Conservation (phyloP, 2,113 vertebrate genomes). For the Petromus typicus region DNA sequence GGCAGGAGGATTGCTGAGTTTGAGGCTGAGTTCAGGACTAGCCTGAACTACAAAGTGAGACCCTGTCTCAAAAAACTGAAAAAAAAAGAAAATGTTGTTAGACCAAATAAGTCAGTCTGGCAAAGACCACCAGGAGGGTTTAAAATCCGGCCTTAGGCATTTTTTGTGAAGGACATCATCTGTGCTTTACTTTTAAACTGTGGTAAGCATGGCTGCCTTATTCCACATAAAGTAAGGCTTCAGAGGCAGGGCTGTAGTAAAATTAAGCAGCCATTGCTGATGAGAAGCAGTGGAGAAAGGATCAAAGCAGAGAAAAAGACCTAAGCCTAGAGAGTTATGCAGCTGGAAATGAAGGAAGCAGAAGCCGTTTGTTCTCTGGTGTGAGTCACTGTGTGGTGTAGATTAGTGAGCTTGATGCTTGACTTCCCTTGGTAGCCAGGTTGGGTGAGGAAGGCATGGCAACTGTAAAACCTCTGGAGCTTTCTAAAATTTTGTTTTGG, state of each 20-base stretch:
- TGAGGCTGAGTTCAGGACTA: too few relatives aligned
- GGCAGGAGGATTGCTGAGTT: too few relatives aligned
- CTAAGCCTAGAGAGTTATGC: not conserved
- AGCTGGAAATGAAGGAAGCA: constrained; percentile 44
- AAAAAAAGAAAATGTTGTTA: not conserved
- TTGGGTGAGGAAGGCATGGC: constrained; percentile 19
- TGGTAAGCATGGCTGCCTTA: not conserved
- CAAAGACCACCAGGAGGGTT: not conserved
- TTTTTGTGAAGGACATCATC: not conserved
- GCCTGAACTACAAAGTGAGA: too few relatives aligned
- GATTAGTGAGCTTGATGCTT: not conserved
- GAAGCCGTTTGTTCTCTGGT: constrained; percentile 44
- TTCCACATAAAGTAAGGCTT: not conserved
- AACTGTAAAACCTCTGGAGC: not conserved
- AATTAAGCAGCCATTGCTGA: constrained; percentile 3
- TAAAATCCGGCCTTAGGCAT: not conserved
- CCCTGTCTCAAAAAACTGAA: too few relatives aligned
- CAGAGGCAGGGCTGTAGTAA: not conserved
- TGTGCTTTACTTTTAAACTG: not conserved
- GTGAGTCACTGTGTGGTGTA: not conserved
- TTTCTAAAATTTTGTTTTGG: constrained; percentile 42
- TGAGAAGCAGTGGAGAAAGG: constrained; percentile 51
- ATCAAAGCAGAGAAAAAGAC: not conserved
- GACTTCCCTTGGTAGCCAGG: not conserved
- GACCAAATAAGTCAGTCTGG: not conserved